These are phyloP conservation scores for Pachliopta kotzebuea DNA, from an alignment of 2,888 invertebrate genomes.

Conservation along the genomic window DNA sequence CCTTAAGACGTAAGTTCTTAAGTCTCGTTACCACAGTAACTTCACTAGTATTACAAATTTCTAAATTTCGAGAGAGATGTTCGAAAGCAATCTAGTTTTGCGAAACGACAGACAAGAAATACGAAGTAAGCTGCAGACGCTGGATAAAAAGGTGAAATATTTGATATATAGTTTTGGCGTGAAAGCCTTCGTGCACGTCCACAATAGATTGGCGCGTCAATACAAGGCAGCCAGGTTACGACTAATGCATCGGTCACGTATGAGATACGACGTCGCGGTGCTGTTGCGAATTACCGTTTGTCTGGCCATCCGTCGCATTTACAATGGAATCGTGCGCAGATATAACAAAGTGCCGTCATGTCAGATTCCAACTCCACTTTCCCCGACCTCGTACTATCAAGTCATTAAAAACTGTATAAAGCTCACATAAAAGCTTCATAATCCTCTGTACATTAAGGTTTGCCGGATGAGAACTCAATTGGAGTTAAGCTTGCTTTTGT, in stretches of 20 bases:
- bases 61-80: no score
- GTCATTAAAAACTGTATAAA: no score
- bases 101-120: slow-evolving; percentile 4
- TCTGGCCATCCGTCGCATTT: slow-evolving; percentile 18
- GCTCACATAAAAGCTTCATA: no score
- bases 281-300: slow-evolving; percentile 20
- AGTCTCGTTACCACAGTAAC: no score
- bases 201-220: slow-evolving; percentile 35
- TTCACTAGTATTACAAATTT: no score
- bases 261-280: slow-evolving; percentile 21
- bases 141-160: slow-evolving; percentile 17
- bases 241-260: slow-evolving; percentile 42
- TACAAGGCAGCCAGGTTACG: slow-evolving; percentile 31
- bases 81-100: background rate
- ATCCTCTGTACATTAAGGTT: no score
- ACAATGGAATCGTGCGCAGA: slow-evolving; percentile 9
- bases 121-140: background rate
- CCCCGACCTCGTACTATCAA: no score
- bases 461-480: no score
- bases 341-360: background rate
- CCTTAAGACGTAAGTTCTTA: no score
- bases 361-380: no score
- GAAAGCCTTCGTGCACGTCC: slow-evolving; percentile 18
- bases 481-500: no score
- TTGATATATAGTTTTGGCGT: slow-evolving; percentile 28